Evolutionary conservation across 2,888 invertebrate species (phyloP), one percentile per base, ranked within the genome.

Genomic region (Thecophora atra): DNA sequence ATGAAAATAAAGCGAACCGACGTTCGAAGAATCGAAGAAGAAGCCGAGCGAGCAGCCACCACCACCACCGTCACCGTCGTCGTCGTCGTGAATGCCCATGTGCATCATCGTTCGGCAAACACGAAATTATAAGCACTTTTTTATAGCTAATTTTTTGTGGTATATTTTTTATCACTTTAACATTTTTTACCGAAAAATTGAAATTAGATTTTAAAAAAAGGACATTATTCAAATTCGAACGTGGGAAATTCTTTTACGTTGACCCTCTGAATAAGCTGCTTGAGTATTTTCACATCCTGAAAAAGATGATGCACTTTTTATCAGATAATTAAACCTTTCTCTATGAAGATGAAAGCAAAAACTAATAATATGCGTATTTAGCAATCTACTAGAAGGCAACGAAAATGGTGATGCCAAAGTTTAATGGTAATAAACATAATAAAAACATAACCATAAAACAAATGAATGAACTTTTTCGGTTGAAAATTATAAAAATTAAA

Each of bases 171-270:
- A 47, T 30, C 64, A 71, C 64, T 44, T 54, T 26, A 24, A 71
- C 37, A 30, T 62, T 60, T 37, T 69, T 69, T 42, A n/a, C n/a
- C n/a, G n/a, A n/a, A n/a, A n/a, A n/a, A n/a, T n/a, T n/a, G n/a
- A n/a, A n/a, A n/a, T n/a, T n/a, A n/a, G n/a, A n/a, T n/a, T 52
- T 30, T 26, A 60, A 52, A 62, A 70, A 15, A n/a, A 67, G 56
- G 56, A 68, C 56, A 58, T 56, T 68, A 68, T 70, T 70, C 19
- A 62, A 70, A 70, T 70, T 62, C 37, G 19, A 62, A 15, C 70
- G 70, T 70, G 70, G 26, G 70, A 70, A 62, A 52, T 24, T 37
- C 24, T 51, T 24, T 21, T 24, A 7, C 13, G 21, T 56, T 19
- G 58, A 68, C 56, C 58, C 37, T 68, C 44, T 17, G 21, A 58